Conservation (phyloP, 2,797 vertebrate species). For the Rhincodon typus region DNA sequence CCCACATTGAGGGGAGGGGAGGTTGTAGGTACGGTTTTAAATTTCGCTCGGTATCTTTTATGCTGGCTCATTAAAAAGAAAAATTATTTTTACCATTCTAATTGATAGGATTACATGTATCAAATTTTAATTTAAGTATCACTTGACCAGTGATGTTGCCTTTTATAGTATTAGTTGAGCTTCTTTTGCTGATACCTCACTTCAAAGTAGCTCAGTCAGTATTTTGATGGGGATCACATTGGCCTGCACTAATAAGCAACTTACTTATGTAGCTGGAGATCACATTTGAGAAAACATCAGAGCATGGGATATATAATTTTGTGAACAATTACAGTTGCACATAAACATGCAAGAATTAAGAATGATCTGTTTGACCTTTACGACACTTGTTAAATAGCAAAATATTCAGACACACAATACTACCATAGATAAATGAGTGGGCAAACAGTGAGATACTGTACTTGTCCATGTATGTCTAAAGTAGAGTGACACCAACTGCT, state of each 20-base stretch:
- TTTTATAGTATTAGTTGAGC: no score
- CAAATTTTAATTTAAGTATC: neutral
- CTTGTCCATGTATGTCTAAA: neutral
- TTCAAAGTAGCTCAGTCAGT: neutral
- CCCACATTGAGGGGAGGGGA: no score
- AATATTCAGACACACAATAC: neutral
- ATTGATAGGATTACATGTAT: neutral
- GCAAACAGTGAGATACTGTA: neutral
- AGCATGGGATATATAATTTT: neutral
- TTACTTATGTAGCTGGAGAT: neutral
- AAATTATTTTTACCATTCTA: neutral
- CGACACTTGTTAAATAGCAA: neutral
- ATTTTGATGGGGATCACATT: neutral
- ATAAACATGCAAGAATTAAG: conserved; percentile 9
- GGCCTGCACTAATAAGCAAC: neutral
- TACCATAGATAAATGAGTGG: neutral
- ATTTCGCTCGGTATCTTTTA: neutral
- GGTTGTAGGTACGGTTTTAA: no score
- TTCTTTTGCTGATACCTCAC: neutral
- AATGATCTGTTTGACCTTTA: neutral
- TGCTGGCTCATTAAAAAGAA: neutral
- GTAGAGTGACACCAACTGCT: neutral
- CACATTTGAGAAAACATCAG: neutral
- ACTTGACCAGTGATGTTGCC: neutral
- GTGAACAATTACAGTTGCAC: neutral